Conservation (phyloP, 2,113 vertebrate genomes). For the Rhinolophus sinicus region DNA sequence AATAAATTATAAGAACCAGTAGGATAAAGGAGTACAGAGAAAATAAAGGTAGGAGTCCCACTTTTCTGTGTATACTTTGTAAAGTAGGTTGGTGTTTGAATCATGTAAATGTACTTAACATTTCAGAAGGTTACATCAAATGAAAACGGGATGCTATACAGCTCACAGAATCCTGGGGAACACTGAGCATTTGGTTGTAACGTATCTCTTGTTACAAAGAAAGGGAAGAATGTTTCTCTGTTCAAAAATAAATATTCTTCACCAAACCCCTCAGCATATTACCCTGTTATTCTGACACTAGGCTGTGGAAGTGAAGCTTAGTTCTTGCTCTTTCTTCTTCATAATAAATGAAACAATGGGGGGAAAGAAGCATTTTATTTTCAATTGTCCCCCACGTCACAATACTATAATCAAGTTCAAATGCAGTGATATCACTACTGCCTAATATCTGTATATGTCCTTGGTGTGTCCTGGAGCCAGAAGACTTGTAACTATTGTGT, state of each 20-base stretch:
- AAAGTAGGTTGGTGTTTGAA: background rate
- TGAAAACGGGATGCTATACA: background rate
- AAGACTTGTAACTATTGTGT: background rate
- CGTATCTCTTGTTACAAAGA: background rate
- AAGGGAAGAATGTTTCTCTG: background rate
- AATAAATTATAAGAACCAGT: background rate
- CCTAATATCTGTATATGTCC: background rate
- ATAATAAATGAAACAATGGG: background rate
- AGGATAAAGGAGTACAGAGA: background rate
- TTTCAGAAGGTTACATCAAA: slow-evolving; percentile 32
- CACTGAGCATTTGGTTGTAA: background rate
- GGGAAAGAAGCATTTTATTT: background rate
- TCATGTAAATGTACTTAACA: background rate
- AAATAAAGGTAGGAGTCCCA: background rate
- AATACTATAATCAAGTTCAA: background rate
- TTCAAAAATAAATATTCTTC: background rate
- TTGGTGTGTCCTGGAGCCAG: background rate
- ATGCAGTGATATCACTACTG: background rate
- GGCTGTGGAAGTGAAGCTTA: background rate
- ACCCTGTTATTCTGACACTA: background rate
- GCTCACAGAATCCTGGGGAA: background rate
- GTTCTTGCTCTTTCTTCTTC: background rate
- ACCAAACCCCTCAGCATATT: background rate
- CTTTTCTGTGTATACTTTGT: background rate
- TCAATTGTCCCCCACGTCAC: background rate